These are phyloP conservation scores for Daboia siamensis DNA, from an alignment of 2,113 vertebrate genomes.

Conservation along the genomic window DNA sequence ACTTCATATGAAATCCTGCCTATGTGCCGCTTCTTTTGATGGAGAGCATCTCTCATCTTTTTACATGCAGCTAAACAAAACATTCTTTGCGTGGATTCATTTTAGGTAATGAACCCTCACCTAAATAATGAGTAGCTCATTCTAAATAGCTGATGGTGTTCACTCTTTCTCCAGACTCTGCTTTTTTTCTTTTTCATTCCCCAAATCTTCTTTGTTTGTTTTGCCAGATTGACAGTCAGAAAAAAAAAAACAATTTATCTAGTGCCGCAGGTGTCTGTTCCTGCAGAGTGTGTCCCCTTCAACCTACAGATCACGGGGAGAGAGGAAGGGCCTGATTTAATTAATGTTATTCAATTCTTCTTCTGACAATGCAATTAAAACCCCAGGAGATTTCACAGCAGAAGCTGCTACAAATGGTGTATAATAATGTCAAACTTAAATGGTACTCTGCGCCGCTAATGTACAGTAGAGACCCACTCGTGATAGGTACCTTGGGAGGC, in stretches of 20 bases:
- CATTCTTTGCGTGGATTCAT: slow-evolving; percentile 33
- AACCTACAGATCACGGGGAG: not conserved
- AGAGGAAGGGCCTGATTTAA: not conserved
- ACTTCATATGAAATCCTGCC: slow-evolving; percentile 28
- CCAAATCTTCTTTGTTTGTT: slow-evolving; percentile 35
- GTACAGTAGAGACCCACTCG: not conserved
- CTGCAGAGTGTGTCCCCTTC: not conserved
- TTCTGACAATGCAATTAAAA: slow-evolving; percentile 37
- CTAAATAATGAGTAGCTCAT: slow-evolving; percentile 50
- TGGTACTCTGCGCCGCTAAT: not conserved
- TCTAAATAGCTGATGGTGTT: slow-evolving; percentile 14
- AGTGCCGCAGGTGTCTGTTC: slow-evolving; percentile 15
- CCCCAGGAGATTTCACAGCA: not conserved
- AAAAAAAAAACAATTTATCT: slow-evolving; percentile 47
- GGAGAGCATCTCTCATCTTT: slow-evolving; percentile 28
- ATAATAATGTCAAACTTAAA: slow-evolving; percentile 25
- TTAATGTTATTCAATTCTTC: slow-evolving; percentile 19
- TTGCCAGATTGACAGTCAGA: slow-evolving; percentile 42
- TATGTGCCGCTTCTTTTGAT: slow-evolving; percentile 47
- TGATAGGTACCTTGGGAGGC: not conserved
- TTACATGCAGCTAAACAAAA: slow-evolving; percentile 54
- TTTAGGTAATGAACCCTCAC: slow-evolving; percentile 43
- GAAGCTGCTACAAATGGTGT: slow-evolving; percentile 23
- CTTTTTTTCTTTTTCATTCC: slow-evolving; percentile 17
- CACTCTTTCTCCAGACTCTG: not conserved